Base-by-base conservation (phyloP, 2,113 vertebrate genomes). In the Scophthalmus maximus region DNA sequence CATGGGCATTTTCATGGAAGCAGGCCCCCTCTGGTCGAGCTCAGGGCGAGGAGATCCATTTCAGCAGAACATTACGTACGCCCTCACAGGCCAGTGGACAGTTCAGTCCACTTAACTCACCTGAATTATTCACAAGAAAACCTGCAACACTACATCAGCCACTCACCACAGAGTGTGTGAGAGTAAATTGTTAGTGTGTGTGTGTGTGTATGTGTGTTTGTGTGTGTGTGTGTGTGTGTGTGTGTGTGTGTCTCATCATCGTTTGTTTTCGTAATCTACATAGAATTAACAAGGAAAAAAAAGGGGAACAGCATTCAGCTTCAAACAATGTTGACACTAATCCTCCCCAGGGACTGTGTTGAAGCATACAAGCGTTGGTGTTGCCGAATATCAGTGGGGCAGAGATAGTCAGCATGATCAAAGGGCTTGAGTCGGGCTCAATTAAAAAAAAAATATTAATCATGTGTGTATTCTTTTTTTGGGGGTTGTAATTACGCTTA, bases 61-160 rank as follows among this genome's bases (percentile, higher is more conserved):
- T 81, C 73, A 83, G 56, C 47, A 18, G 4, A 44, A 25, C 69
- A 68, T 86, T 23, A 51, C n/a, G 57, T 63, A 52, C 66, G 40
- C 60, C 23, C 29, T 56, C 60, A 60, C 56, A 26, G 60, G 56
- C 55, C 56, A 52, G 42, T 38, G 42, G 42, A 2, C 42, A n/a
- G 42, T 2, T 61, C 38, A 56, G 38, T 67, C 26, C 52, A 68
- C 69, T 85, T 80, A 69, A 32, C 75, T 26, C 51, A 61, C 26
- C 29, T 86, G 42, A 79, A 86, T 82, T 82, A 83, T 86, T 88
- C 68, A 86, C 29, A 60, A 56, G 51, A 30, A 66, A 55, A 60
- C 20, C 7, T 52, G 23, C 40, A 58, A 49, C 44, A 42, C n/a
- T n/a, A 20, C 27, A n/a, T 65, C 44, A 42, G n/a, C 20, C n/a